A percentile compares a stretch with the other conserved stretches of the same genome.
Conservation (phyloP, 2,888 invertebrate species). For the Xestia rhomboidea region DNA sequence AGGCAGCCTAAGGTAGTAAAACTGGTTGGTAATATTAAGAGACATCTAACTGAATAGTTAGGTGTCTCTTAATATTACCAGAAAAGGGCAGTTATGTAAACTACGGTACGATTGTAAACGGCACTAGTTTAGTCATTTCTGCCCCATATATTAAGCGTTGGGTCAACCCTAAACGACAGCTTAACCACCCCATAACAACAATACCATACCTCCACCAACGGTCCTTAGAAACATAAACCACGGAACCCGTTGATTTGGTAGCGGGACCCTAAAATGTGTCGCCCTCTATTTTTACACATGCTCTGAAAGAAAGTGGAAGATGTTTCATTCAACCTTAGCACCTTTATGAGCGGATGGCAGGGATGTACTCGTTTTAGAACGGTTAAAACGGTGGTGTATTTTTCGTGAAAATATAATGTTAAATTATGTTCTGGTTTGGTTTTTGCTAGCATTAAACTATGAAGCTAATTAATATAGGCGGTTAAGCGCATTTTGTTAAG, state of each 20-base stretch:
- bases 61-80: not conserved
- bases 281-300: constrained; percentile 50
- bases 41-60: too few species aligned
- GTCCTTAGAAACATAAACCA: constrained; percentile 36
- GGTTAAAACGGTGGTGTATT: not conserved
- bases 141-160: not conserved
- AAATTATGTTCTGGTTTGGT: not conserved
- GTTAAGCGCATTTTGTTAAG: not conserved
- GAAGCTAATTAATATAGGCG: not conserved
- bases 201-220: not conserved
- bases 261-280: constrained; percentile 34
- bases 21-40: too few species aligned
- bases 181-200: constrained; percentile 3
- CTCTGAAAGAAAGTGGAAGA: constrained; percentile 50
- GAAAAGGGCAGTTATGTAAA: not conserved
- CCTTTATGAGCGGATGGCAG: constrained; percentile 24
- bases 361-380: constrained; percentile 10
- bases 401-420: not conserved
- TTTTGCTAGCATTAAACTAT: not conserved
- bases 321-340: constrained; percentile 47
- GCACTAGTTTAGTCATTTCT: not conserved
- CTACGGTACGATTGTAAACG: not conserved
- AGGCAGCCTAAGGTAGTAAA: not conserved
- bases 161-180: constrained; percentile 5
- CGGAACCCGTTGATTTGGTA: constrained; percentile 41